Conservation (phyloP, 2,113 vertebrate species). For the Galbula dea region DNA sequence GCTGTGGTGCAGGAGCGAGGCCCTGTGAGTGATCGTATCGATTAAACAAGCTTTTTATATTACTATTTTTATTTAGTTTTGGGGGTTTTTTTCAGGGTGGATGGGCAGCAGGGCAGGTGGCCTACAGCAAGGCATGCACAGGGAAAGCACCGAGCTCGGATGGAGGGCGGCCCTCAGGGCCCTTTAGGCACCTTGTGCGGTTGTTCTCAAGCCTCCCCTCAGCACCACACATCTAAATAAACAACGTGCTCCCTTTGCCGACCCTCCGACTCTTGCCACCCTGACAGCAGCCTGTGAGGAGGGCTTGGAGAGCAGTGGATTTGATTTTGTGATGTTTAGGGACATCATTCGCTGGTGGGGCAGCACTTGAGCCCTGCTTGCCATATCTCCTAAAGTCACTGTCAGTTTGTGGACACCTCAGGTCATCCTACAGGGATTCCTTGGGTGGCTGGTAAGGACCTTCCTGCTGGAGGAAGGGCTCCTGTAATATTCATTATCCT, state of each 20-base stretch:
- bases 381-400: neutral
- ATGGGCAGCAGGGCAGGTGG: neutral
- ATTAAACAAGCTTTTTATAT: conserved; percentile 41
- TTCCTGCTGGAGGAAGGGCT: neutral
- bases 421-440: neutral
- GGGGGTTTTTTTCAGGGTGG: neutral
- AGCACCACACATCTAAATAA: neutral
- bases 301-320: neutral
- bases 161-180: neutral
- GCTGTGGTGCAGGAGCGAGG: conserved; percentile 55
- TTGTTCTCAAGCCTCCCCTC: neutral
- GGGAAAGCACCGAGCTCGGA: neutral
- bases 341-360: neutral
- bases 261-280: no score
- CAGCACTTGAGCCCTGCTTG: neutral
- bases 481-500: conserved; percentile 28
- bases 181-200: neutral
- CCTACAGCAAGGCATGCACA: neutral
- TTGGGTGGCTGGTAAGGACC: neutral
- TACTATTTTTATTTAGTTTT: neutral
- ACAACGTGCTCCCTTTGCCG: fast-evolving
- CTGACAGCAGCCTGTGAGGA: neutral
- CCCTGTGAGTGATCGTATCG: conserved; percentile 67
- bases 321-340: neutral
- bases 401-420: neutral